phyloP scores from a whole-genome alignment of 1,140 invertebrate genomes.

The Heliconius hermathena region DNA sequence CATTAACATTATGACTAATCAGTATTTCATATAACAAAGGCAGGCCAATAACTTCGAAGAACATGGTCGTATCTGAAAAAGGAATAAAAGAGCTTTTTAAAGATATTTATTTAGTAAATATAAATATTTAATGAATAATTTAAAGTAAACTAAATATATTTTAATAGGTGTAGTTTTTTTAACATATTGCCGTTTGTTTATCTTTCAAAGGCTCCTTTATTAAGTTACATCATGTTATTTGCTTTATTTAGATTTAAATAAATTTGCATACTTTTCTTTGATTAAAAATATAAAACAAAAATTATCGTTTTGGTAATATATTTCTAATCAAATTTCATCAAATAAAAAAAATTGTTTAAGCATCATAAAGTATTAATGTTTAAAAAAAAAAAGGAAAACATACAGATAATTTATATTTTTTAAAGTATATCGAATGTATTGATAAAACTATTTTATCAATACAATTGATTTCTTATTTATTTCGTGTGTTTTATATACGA shows the following conservation, averaged over 20 bases:
- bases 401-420: not conserved
- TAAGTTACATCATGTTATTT: not conserved
- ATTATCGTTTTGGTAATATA: no score
- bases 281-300: no score
- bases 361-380: no score
- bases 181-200: not conserved
- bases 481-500: not conserved
- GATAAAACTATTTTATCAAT: not conserved
- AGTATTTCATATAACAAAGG: constrained; percentile 23
- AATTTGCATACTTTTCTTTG: no score
- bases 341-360: no score
- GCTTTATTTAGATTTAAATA: no score
- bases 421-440: not conserved
- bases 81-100: constrained; percentile 12
- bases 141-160: no score
- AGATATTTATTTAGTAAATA: not conserved
- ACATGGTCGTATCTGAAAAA: constrained; percentile 6
- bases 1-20: constrained; percentile 24
- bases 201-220: constrained; percentile 12
- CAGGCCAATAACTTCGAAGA: constrained; percentile 9
- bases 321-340: no score
- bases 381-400: no score
- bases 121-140: no score
- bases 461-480: not conserved
- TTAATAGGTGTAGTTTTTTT: not conserved